Evolutionary conservation across 2,797 vertebrate genomes (phyloP), one percentile per base, ranked within the genome.

Genomic region (Xenentodon cancila): DNA sequence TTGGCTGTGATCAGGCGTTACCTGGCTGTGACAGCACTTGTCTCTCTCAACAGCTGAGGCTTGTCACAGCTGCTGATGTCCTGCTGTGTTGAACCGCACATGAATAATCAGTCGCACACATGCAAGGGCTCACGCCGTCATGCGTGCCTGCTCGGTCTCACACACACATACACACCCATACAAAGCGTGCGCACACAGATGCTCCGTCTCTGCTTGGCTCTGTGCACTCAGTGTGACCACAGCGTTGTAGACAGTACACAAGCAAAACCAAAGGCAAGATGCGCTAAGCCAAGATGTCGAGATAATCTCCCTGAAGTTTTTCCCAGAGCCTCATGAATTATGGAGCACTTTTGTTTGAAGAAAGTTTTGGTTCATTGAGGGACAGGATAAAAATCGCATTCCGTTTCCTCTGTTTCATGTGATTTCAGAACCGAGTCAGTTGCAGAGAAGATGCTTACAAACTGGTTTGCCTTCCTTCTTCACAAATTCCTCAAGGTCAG

Each of bases 371-470:
- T 51, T 37, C 56, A 68, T 70, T 13, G 53, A 64, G 50, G 52
- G 19, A 51, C 51, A 66, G 12, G 54, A 40, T 15, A 37, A 15
- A 49, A 77, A 32, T 69, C 52, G 3, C 25, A 32, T 62, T 53
- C 53, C 1, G 12, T 56, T 77, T 64, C 34, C 58, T 3, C 2
- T 62, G 11, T 30, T 68, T 45, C 20, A 15, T 81, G 47, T 62
- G 0, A 37, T 89, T 86, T 75, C 85, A 98, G 97, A 89, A 99
- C 97, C 0, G 97, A 99, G 86, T 99, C 97, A 0, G 97, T 99
- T 46, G 97, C 97, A 0, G 97, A 99, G 92, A 99, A 99, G 94
- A 99, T 99, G 97, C 92, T 99, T 64, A 99, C 97, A 2, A 98
- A 99, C 82, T 99, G 97, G 97, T 99, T 99, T 4, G 97, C 97